phyloP scores from a whole-genome alignment of 2,888 invertebrate species.

The Sericinus montela region DNA sequence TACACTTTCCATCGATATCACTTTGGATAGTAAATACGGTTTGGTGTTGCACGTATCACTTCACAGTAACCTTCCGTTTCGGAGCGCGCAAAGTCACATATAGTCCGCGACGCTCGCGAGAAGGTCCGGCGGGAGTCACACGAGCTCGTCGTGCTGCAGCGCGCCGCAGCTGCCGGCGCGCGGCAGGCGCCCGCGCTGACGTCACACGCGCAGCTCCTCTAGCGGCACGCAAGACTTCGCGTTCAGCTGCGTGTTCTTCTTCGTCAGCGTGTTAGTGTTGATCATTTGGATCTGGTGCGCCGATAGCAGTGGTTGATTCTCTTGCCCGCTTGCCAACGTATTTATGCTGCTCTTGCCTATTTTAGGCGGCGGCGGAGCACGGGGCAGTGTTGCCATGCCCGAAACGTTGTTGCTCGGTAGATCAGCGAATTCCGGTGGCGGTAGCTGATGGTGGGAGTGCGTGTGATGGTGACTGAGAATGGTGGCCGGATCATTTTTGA shows the following conservation, averaged over 20 bases:
- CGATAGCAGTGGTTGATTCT: constrained; percentile 84
- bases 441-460: constrained; percentile 86
- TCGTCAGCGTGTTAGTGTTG: constrained; percentile 87
- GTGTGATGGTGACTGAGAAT: constrained; percentile 88
- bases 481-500: constrained; percentile 85
- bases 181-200: constrained; percentile 79
- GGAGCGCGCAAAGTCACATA: constrained; percentile 40
- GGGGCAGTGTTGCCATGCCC: constrained; percentile 80
- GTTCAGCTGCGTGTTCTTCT: constrained; percentile 85
- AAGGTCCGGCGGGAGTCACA: constrained; percentile 78
- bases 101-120: constrained; percentile 69
- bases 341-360: constrained; percentile 81
- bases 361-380: constrained; percentile 88
- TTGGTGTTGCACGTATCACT: too few species aligned
- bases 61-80: constrained; percentile 20
- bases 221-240: constrained; percentile 81
- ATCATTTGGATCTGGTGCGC: constrained; percentile 89
- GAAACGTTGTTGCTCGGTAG: constrained; percentile 83
- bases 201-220: constrained; percentile 93
- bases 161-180: constrained; percentile 76
- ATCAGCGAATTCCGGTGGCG: constrained; percentile 92
- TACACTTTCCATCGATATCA: too few species aligned
- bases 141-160: constrained; percentile 71
- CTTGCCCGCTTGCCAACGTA: constrained; percentile 80
- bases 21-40: too few species aligned